phyloP scores from a whole-genome alignment of 2,113 vertebrate species.

The Phaethornis superciliosus region DNA sequence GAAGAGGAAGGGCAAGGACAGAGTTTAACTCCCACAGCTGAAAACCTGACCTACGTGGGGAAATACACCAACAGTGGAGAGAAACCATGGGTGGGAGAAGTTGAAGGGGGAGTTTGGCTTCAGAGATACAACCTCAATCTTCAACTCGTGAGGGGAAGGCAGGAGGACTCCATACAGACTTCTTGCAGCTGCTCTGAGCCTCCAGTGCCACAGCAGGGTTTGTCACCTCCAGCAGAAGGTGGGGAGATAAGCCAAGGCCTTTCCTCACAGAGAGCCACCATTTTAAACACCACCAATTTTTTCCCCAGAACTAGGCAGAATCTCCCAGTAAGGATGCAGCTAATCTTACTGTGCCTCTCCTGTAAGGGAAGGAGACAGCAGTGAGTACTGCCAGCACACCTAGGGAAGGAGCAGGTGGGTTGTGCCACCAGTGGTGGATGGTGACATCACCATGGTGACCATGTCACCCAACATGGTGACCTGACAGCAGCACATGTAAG shows the following conservation, averaged over 20 bases:
- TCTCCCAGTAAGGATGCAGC: background rate
- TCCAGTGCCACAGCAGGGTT: background rate
- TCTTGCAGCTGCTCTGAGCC: background rate
- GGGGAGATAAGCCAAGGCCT: background rate
- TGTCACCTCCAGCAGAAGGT: background rate
- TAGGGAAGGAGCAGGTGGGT: background rate
- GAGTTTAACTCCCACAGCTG: background rate
- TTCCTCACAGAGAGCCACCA: background rate
- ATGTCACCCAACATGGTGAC: too few species aligned
- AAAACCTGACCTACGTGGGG: accelerated
- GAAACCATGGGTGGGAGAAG: background rate
- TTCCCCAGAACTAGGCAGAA: background rate
- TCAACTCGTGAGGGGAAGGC: accelerated
- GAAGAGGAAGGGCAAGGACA: background rate
- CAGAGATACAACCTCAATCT: background rate
- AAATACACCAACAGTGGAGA: accelerated
- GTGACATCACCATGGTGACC: too few species aligned
- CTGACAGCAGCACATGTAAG: background rate
- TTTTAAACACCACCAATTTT: background rate
- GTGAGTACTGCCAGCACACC: accelerated
- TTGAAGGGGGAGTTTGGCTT: background rate
- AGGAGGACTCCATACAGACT: background rate
- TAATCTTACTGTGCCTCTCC: background rate
- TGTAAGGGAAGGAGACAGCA: background rate
- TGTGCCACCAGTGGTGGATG: background rate